These are phyloP conservation scores for Limosa lapponica DNA, from an alignment of 2,797 vertebrate species.

Conservation along the genomic window DNA sequence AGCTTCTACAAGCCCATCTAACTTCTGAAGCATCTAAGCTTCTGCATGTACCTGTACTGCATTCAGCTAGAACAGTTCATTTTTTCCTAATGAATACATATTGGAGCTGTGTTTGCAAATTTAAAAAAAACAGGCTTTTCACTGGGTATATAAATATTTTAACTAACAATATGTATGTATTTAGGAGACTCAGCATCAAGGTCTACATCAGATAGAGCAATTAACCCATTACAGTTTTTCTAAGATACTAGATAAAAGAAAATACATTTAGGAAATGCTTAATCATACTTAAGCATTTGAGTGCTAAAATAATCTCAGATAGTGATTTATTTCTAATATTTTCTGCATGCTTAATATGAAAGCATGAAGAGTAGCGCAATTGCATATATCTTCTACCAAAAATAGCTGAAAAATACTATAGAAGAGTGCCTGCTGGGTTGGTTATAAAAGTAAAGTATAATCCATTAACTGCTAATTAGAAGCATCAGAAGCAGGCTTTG, in stretches of 20 bases:
- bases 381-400: slow-evolving; percentile 38
- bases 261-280: slow-evolving; percentile 34
- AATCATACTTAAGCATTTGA: background rate
- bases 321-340: slow-evolving; percentile 36
- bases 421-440: slow-evolving; percentile 37
- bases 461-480: slow-evolving; percentile 73
- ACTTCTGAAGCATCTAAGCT: slow-evolving; percentile 57
- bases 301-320: slow-evolving; percentile 25
- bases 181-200: slow-evolving; percentile 59
- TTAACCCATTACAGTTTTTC: slow-evolving; percentile 66
- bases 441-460: slow-evolving; percentile 68
- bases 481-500: slow-evolving; percentile 69
- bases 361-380: slow-evolving; percentile 13
- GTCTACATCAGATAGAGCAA: slow-evolving; percentile 47
- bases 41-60: slow-evolving; percentile 6
- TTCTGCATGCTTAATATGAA: slow-evolving; percentile 22
- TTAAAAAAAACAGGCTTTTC: slow-evolving; percentile 38
- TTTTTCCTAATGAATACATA: slow-evolving; percentile 64
- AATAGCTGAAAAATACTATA: slow-evolving; percentile 63
- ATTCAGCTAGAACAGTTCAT: slow-evolving; percentile 42
- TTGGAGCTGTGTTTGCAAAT: slow-evolving; percentile 60
- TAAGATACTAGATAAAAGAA: slow-evolving; percentile 14
- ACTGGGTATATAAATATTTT: slow-evolving; percentile 48
- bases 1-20: slow-evolving; percentile 64
- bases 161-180: slow-evolving; percentile 66